Evolutionary conservation across 1,140 invertebrate genomes (phyloP).

Genomic region (Phortica variegata): DNA sequence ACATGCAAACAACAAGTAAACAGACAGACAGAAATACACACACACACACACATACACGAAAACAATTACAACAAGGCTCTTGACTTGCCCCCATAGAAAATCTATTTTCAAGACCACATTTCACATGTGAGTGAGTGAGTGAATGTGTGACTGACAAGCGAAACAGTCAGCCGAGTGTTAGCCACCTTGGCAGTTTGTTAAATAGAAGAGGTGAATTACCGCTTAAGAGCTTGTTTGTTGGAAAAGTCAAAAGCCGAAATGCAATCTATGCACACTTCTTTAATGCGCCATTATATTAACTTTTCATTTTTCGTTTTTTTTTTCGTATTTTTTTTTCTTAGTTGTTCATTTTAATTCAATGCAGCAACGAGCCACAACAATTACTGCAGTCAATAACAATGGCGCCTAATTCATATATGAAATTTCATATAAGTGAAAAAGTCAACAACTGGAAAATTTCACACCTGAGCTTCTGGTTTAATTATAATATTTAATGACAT

Average conservation of each 20-base stretch:
- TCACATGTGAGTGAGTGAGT: slow-evolving; percentile 26
- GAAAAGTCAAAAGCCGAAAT: slow-evolving; percentile 13
- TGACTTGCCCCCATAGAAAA: slow-evolving; percentile 1
- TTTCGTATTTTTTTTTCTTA: background rate
- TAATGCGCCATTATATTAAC: background rate
- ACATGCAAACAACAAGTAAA: background rate
- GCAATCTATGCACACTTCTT: slow-evolving; percentile 4
- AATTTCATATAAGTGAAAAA: too few relatives aligned
- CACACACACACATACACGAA: background rate
- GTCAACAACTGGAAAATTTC: too few relatives aligned
- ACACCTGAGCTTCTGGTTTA: too few relatives aligned
- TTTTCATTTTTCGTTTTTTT: slow-evolving; percentile 6
- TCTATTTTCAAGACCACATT: slow-evolving; percentile 27
- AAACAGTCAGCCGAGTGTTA: background rate
- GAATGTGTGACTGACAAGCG: background rate
- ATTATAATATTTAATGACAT: too few relatives aligned
- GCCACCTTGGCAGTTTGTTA: slow-evolving; percentile 13
- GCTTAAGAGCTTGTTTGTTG: slow-evolving; percentile 25
- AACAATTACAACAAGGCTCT: background rate
- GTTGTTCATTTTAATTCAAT: slow-evolving; percentile 7
- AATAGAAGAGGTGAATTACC: slow-evolving; percentile 24
- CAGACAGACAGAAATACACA: too few relatives aligned
- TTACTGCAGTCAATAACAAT: too few relatives aligned
- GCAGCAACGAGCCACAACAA: slow-evolving; percentile 5
- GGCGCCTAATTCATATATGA: too few relatives aligned